Evolutionary conservation across 2,113 vertebrate species (phyloP), one percentile per base, ranked within the genome.

Genomic region (Maccullochella peelii): DNA sequence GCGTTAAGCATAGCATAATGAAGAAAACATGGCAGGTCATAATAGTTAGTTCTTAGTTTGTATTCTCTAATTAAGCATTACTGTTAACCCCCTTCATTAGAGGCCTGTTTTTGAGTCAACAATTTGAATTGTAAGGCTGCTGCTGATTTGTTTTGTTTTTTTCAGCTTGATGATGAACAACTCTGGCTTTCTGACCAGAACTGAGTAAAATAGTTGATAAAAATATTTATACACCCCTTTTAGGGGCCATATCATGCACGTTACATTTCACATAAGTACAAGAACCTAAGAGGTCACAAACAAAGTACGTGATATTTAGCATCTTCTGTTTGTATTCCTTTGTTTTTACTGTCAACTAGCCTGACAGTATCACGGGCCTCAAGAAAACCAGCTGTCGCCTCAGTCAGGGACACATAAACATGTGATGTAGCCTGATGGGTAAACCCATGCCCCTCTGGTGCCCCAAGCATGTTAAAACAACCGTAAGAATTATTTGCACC

Each of bases 401-500:
- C 49, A 74, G 52, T 85, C 79, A 77, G 58, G 33, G 65, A 82
- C 58, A 75, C 33, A 80, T 38, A 27, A 47, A 80, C 30, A 15
- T 61, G 52, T 57, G 36, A 84, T 84, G 49, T 21, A 33, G 76
- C 36, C 70, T 61, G 44, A 82, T 84, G 71, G 77, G 54, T 78
- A 65, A 81, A 78, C 59, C 77, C 50, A 68, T 15, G 68, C 71
- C 76, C 47, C 14, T 73, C 65, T 79, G 23, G 38, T 66, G 16
- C 5, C 3, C 50, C 52, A 27, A 67, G 27, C 72, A 72, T 57
- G 38, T 88, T 84, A 65, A 84, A 86, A 73, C 52, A 77, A 44
- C 47, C n/a, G 0, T 52, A 79, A 84, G 30, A 89, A 84, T 59
- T 14, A 84, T 84, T 62, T 84, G 61, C 76, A 82, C 81, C 77